Conservation (phyloP, 1,140 invertebrate genomes). For the Zaprionus kolodkinae region DNA sequence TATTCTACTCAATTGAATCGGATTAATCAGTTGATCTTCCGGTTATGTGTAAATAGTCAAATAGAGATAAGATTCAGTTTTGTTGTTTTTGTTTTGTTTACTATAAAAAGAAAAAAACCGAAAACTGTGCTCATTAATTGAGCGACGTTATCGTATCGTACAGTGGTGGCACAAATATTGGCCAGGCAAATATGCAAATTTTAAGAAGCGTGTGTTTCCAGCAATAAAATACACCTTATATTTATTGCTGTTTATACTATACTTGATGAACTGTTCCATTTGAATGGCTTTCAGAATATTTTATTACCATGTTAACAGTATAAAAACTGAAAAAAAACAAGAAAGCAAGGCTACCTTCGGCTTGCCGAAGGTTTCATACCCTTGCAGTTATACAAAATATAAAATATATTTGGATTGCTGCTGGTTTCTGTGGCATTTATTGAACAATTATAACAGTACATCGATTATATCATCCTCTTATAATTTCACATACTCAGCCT, state of each 20-base stretch:
- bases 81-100: not conserved
- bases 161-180: not conserved
- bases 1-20: conserved; percentile 58
- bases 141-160: not conserved
- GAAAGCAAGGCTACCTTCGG: no score
- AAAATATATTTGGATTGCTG: no score
- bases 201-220: not conserved
- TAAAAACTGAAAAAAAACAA: no score
- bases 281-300: not conserved
- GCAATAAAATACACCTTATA: not conserved
- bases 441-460: no score
- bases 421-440: no score
- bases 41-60: conserved; percentile 7
- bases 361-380: no score
- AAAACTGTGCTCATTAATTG: not conserved
- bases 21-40: conserved; percentile 61
- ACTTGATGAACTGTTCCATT: not conserved
- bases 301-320: not conserved
- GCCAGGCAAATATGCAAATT: not conserved
- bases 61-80: not conserved
- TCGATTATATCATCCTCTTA: no score
- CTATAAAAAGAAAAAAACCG: not conserved
- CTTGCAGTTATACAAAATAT: no score
- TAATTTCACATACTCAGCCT: no score
- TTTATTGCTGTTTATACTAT: not conserved